Evolutionary conservation across 2,797 vertebrate genomes (phyloP).

Genomic region (Danio albolineatus): DNA sequence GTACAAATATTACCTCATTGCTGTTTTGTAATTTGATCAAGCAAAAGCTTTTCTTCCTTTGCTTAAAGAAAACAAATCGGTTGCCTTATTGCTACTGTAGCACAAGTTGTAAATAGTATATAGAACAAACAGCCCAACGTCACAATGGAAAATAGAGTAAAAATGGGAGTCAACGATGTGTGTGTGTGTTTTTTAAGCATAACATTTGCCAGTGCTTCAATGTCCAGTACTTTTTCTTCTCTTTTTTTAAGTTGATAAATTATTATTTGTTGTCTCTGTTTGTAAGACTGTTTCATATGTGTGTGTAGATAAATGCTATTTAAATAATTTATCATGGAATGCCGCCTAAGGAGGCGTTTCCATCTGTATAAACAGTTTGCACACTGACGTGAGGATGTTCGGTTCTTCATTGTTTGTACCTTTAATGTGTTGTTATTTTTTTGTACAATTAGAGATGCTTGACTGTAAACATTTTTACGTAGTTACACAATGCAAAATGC

Average conservation of each 20-base stretch:
- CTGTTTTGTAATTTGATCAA: slow-evolving; percentile 87
- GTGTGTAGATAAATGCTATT: slow-evolving; percentile 97
- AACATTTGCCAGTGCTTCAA: slow-evolving; percentile 78
- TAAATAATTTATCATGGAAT: slow-evolving; percentile 99
- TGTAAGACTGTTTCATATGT: slow-evolving; percentile 55
- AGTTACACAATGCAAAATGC: slow-evolving; percentile 87
- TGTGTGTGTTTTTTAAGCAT: slow-evolving; percentile 55
- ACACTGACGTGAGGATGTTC: slow-evolving; percentile 95
- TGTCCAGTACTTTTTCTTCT: slow-evolving; percentile 75
- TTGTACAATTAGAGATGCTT: slow-evolving; percentile 91
- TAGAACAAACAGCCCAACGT: slow-evolving; percentile 72
- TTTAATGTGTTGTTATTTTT: slow-evolving; percentile 74
- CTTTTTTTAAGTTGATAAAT: slow-evolving; percentile 90
- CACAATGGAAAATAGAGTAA: slow-evolving; percentile 77
- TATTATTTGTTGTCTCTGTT: slow-evolving; percentile 88
- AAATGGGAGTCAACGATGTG: slow-evolving; percentile 69
- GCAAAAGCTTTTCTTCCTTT: slow-evolving; percentile 76
- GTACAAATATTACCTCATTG: slow-evolving; percentile 99
- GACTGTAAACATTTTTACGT: slow-evolving; percentile 93
- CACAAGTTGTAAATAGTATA: slow-evolving; percentile 94
- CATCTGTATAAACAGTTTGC: slow-evolving; percentile 99
- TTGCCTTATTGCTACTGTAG: slow-evolving; percentile 91
- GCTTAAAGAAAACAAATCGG: slow-evolving; percentile 78
- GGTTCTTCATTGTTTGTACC: slow-evolving; percentile 85
- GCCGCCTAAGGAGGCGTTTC: slow-evolving; percentile 86